Conservation (phyloP, 2,797 vertebrate species). For the Spinus olivaceus region DNA sequence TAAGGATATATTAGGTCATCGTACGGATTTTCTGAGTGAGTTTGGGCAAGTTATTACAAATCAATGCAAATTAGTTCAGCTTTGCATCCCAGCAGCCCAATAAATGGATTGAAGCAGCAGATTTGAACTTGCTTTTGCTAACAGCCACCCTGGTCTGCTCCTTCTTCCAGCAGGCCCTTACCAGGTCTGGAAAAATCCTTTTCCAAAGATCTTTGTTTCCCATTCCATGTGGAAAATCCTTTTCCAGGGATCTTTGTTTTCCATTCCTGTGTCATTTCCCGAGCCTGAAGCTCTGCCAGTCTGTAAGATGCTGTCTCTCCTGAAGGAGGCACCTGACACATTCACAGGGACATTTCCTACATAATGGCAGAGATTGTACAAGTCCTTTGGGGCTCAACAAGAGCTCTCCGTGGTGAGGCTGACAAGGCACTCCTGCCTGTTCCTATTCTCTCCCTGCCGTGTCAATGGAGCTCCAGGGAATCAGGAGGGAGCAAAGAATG, state of each 20-base stretch:
- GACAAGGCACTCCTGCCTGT: not conserved
- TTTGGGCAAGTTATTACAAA: not conserved
- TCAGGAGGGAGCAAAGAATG: not conserved
- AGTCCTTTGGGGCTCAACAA: not conserved
- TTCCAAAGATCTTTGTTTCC: not conserved
- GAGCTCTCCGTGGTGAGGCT: not conserved
- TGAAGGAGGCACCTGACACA: not conserved
- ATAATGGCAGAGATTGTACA: not conserved
- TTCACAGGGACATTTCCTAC: not conserved
- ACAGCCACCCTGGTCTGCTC: not conserved
- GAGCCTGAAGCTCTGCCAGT: not conserved
- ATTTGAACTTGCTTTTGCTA: not conserved
- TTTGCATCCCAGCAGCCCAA: not conserved
- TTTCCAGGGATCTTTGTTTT: not conserved
- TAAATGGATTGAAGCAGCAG: not conserved
- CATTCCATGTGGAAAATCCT: not conserved
- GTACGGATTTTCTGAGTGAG: not conserved
- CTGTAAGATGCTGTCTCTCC: not conserved
- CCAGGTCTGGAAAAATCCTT: not conserved
- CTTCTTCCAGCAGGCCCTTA: not conserved
- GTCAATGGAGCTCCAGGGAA: not conserved
- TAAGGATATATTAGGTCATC: not conserved
- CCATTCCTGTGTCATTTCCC: not conserved
- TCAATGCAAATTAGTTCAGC: not conserved
- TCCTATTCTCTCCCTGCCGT: rapidly evolving